Base-by-base conservation (phyloP, 2,113 vertebrate genomes). In the Agelaius phoeniceus region DNA sequence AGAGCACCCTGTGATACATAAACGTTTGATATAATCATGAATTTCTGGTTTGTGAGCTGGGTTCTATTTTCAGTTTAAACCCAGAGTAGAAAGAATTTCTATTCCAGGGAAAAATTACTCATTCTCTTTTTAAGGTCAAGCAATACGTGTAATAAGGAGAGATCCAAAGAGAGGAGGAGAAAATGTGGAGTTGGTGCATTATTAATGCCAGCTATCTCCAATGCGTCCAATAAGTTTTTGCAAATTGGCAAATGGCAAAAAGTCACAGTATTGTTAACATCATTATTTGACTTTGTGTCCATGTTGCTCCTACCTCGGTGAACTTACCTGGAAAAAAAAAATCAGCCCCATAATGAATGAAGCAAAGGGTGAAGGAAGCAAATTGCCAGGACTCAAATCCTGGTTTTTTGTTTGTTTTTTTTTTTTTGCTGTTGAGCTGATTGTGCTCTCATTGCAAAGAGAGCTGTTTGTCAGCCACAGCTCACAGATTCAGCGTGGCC, bases 81-180 rank as follows among this genome's bases (percentile, higher is more conserved):
- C 9, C 76, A 65, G 44, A 66, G 52, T 33, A 86, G 39, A 93
- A 92, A 89, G 65, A 67, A 33, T 83, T 94, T 87, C 61, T 39
- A 61, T 91, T 92, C 77, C 74, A 91, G 73, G 46, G 61, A 39
- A 89, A 92, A 87, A 91, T 86, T 96, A 82, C 37, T 91, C 49
- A 65, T 80, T 90, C 67, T 87, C 84, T 78, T 80, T 78, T 89
- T 95, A 92, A 95, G 92, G 89, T 91, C 91, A 88, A 85, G 59
- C 24, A 35, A 69, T 89, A 59, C 3, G 4, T 84, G 31, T 78
- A 78, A 96, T 65, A 94, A 61, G 87, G 52, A 94, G 67, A 86
- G 46, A 84, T 72, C 54, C 84, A 93, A 89, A 76, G 71, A 75
- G 11, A 92, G 26, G 67, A 78, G 62, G n/a, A 86, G 75, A 91